Conservation (phyloP, 1,140 invertebrate genomes). For the Episyrphus balteatus region DNA sequence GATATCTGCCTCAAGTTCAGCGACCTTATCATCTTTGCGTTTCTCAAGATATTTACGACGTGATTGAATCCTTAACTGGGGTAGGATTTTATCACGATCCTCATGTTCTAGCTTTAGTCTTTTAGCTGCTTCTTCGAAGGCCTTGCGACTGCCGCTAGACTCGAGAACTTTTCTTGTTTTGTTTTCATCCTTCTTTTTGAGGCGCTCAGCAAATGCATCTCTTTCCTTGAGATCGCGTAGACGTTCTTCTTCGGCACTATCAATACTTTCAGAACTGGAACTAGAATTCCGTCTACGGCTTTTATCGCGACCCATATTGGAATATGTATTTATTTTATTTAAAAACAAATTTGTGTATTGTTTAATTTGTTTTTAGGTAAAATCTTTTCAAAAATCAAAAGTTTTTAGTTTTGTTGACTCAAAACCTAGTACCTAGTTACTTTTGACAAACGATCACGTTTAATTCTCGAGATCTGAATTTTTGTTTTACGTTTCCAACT, state of each 20-base stretch:
- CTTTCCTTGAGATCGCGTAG: conserved; percentile 77
- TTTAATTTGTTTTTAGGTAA: too few relatives aligned
- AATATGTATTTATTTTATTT: too few relatives aligned
- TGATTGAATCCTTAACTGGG: conserved; percentile 80
- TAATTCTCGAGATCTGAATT: too few relatives aligned
- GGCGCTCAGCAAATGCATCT: conserved; percentile 84
- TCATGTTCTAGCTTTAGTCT: conserved; percentile 77
- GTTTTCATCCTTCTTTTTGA: conserved; percentile 83
- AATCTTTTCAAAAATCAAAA: too few relatives aligned
- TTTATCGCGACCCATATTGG: conserved; percentile 1
- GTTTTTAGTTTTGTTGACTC: too few relatives aligned
- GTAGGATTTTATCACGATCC: conserved; percentile 75
- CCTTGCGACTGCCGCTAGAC: conserved; percentile 55
- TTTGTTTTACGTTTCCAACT: too few relatives aligned
- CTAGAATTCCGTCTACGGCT: conserved; percentile 16
- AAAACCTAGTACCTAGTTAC: too few relatives aligned
- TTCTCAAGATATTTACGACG: conserved; percentile 90
- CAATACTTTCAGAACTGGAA: conserved; percentile 41
- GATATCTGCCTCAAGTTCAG: conserved; percentile 91
- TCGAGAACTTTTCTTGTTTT: conserved; percentile 74
- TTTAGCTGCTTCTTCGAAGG: conserved; percentile 86
- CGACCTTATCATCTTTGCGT: conserved; percentile 89
- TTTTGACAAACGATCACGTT: too few relatives aligned
- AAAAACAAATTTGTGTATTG: too few relatives aligned
- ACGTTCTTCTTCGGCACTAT: conserved; percentile 56